These are phyloP conservation scores for Monopterus albus DNA, from an alignment of 2,113 vertebrate species.

Conservation along the genomic window DNA sequence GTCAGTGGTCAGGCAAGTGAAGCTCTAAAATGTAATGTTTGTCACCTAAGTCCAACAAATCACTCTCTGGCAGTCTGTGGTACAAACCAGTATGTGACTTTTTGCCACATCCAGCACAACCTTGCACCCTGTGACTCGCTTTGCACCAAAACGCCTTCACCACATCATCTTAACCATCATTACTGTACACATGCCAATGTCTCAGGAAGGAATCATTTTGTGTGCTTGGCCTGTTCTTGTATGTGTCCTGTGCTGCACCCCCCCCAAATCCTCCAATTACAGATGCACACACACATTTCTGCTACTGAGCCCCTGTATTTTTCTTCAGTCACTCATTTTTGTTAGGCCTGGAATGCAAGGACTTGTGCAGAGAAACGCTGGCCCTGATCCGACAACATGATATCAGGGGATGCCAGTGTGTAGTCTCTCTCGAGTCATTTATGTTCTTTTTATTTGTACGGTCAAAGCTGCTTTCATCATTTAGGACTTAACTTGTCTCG, in stretches of 20 bases:
- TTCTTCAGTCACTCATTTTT: conserved; percentile 56
- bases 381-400: conserved; percentile 38
- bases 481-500: conserved; percentile 73
- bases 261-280: conserved; percentile 53
- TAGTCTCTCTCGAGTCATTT: conserved; percentile 56
- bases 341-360: conserved; percentile 56
- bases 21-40: conserved; percentile 63
- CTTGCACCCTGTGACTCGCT: conserved; percentile 72
- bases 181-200: conserved; percentile 79
- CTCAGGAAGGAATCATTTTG: conserved; percentile 83
- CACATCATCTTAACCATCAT: conserved; percentile 64
- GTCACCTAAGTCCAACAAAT: conserved; percentile 44
- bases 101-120: conserved; percentile 63
- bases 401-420: conserved; percentile 67
- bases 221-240: conserved; percentile 77
- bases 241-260: conserved; percentile 71
- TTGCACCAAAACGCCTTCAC: conserved; percentile 79
- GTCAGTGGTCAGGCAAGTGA: conserved; percentile 55
- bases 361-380: conserved; percentile 59
- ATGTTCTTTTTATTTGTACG: conserved; percentile 67
- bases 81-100: conserved; percentile 61
- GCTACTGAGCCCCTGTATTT: conserved; percentile 75
- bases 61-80: conserved; percentile 53
- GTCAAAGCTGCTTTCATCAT: conserved; percentile 78
- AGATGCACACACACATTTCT: conserved; percentile 66